Evolutionary conservation across 1,140 invertebrate species (phyloP), one percentile per base, ranked within the genome.

Genomic region (Luehdorfia chinensis): DNA sequence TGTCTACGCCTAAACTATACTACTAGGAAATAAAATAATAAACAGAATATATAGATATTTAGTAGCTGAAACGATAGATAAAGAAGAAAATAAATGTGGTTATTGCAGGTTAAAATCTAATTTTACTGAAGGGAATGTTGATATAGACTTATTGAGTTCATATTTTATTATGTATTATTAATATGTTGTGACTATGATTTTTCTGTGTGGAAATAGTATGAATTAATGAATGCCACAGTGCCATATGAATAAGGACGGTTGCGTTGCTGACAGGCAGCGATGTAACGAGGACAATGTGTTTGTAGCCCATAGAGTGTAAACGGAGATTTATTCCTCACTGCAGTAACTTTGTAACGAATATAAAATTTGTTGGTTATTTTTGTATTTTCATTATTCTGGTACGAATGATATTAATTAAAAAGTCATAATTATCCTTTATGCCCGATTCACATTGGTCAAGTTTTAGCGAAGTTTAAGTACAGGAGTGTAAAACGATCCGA

Each of bases 171-270:
- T 16, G 1, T 21, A 48, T 28, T 4, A n/a, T 19, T 27, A 11
- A 21, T 47, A 32, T 27, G 46, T 59, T 41, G 44, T 75, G 71
- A 77, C 71, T 75, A 75, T 77, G 69, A 71, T 75, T 75, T 72
- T 68, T 58, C 58, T 55, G 21, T 2, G 4, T 12, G 1, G 3
- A 31, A 31, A 31, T 11, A 3, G 11, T 41, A 43, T 19, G 11
- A 56, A 47, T 23, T 49, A 43, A 34, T 55, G 50, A 53, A 63
- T 50, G 59, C 70, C 70, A 72, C 68, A 71, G 61, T 69, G 67
- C 61, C 67, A 62, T 60, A 49, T 57, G 39, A 47, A 46, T 47
- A 47, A 43, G 37, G 50, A 54, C 31, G 3, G 31, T 30, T 51
- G 30, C 27, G 48, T 54, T 52, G 33, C 41, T 62, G 21, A 31